A percentile compares a stretch with the other conserved stretches of the same genome.
Evolutionary conservation across 2,113 vertebrate genomes (phyloP).

Genomic region (mouse (Mus musculus)): GRCm39 chr17:69423001-69423500

Average conservation of each 20-base stretch:
- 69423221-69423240: constrained; percentile 53
- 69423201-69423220: neutral
- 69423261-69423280: neutral
- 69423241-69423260: constrained; percentile 12
- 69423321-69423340: neutral
- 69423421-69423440: neutral
- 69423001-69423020: neutral
- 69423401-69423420: constrained; percentile 46
- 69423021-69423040: constrained; percentile 5
- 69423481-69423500: constrained; percentile 13
- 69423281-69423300: constrained; percentile 51
- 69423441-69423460: constrained; percentile 4
- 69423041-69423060: neutral
- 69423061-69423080: constrained; percentile 48
- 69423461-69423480: neutral
- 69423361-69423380: neutral
- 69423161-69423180: constrained; percentile 45
- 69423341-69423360: neutral
- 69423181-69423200: neutral
- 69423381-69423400: neutral
- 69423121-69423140: constrained; percentile 14
- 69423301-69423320: constrained; percentile 7
- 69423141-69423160: constrained; percentile 63
- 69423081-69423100: constrained; percentile 66
- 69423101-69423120: constrained; percentile 64